A percentile compares a stretch with the other conserved stretches of the same genome.
phyloP scores from a whole-genome alignment of 2,113 vertebrate genomes.

The Azemiops feae region DNA sequence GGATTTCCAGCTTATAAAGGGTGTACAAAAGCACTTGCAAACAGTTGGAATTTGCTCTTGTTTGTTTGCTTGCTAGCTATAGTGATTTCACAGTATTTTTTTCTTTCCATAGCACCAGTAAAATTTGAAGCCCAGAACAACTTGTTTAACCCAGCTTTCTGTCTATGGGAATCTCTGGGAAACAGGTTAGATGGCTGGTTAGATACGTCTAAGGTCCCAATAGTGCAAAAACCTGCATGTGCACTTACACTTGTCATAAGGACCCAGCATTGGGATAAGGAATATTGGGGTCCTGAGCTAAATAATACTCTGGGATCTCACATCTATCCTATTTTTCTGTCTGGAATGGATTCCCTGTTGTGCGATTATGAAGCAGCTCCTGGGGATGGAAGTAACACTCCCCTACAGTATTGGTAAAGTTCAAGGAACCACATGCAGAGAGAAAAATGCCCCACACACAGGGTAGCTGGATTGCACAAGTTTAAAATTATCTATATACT shows the following conservation, averaged over 20 bases:
- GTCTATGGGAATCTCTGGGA: background rate
- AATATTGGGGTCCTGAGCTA: background rate
- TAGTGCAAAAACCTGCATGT: background rate
- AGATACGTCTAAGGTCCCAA: background rate
- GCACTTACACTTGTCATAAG: background rate
- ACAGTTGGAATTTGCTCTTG: background rate
- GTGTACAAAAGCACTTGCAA: background rate
- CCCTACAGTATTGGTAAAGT: background rate
- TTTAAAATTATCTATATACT: background rate
- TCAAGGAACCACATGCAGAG: background rate
- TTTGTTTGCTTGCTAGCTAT: constrained; percentile 15
- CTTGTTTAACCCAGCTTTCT: background rate
- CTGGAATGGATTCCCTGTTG: background rate
- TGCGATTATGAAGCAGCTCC: background rate
- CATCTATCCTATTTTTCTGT: background rate
- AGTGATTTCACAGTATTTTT: constrained; percentile 11
- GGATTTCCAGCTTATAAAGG: constrained; percentile 20
- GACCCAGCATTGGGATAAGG: constrained; percentile 3
- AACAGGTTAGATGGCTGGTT: background rate
- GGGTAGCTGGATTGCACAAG: background rate
- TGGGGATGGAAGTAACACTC: background rate
- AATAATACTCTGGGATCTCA: background rate
- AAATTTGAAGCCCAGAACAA: background rate
- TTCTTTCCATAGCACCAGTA: background rate
- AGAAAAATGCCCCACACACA: background rate